Evolutionary conservation across 2,113 vertebrate species (phyloP).

Genomic region (Melanerpes formicivorus): DNA sequence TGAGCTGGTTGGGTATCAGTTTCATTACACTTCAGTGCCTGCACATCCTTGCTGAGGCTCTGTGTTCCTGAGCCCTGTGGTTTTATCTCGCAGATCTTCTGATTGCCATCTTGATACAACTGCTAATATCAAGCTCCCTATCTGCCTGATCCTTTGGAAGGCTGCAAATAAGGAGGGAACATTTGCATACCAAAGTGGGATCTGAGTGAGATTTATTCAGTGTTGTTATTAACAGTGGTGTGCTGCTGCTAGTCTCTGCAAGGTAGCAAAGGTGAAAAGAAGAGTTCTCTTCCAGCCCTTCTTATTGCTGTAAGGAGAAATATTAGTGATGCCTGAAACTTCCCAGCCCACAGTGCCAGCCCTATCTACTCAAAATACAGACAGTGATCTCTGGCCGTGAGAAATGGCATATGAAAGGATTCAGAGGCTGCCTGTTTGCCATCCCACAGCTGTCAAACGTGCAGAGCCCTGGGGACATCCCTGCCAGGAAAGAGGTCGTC

Average conservation of each 20-base stretch:
- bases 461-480: accelerated
- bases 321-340: background rate
- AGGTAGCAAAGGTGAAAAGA: background rate
- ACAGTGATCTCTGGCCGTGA: background rate
- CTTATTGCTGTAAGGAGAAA: background rate
- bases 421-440: background rate
- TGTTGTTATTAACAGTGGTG: background rate
- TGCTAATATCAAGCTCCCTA: background rate
- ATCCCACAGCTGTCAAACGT: accelerated
- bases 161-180: conserved; percentile 14
- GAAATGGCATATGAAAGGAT: background rate
- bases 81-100: background rate
- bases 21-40: background rate
- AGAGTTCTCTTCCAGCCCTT: background rate
- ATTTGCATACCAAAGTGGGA: background rate
- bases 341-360: background rate
- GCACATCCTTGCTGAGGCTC: background rate
- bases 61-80: accelerated
- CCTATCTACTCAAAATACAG: background rate
- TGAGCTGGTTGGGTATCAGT: background rate
- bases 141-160: background rate
- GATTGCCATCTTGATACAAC: background rate
- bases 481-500: background rate
- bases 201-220: background rate
- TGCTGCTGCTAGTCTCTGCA: background rate